Evolutionary conservation across 2,113 vertebrate genomes (phyloP).

Genomic region (Piprites chloris): DNA sequence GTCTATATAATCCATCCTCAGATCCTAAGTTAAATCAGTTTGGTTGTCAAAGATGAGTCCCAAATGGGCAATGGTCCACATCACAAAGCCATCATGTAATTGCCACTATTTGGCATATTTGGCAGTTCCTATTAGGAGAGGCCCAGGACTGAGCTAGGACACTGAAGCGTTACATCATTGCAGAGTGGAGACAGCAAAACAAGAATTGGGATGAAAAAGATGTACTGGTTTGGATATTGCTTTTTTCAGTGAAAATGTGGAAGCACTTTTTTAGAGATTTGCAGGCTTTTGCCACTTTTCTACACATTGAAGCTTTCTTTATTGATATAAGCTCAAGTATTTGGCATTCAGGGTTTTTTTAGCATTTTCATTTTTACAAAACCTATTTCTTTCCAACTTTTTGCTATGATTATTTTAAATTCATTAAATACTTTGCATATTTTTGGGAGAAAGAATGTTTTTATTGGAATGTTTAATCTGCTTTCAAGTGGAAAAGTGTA

Average conservation of each 20-base stretch:
- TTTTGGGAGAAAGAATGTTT: neutral
- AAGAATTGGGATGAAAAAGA: neutral
- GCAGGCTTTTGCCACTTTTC: neutral
- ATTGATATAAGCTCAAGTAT: neutral
- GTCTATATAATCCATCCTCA: neutral
- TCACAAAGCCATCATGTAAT: slow-evolving; percentile 31
- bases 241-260: neutral
- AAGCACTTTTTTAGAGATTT: neutral
- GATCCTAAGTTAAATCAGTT: neutral
- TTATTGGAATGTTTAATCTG: neutral
- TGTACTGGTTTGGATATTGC: neutral
- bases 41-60: slow-evolving; percentile 26
- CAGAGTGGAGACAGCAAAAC: neutral
- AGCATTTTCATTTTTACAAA: neutral
- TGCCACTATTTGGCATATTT: slow-evolving; percentile 42
- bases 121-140: slow-evolving; percentile 24
- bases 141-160: neutral
- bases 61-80: slow-evolving; percentile 21
- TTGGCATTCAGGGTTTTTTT: neutral
- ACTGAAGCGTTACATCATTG: slow-evolving; percentile 1
- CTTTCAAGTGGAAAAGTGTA: neutral
- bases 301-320: neutral
- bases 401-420: neutral
- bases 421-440: neutral
- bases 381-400: neutral